These are phyloP conservation scores for Mesochorus sp. DNA, from an alignment of 2,888 invertebrate genomes.

Conservation along the genomic window DNA sequence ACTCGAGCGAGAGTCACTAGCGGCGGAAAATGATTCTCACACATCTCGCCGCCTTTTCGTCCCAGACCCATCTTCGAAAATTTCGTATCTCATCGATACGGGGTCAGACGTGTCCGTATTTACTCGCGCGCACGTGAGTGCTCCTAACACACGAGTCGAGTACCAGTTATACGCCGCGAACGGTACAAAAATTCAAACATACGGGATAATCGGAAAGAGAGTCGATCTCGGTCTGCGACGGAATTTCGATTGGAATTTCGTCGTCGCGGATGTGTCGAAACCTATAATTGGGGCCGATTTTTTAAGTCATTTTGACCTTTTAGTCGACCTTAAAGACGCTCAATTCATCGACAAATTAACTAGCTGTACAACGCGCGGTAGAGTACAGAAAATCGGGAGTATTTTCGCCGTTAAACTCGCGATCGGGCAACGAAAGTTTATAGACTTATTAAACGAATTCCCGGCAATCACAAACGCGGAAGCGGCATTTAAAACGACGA, in stretches of 20 bases:
- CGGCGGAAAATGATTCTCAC: too few species aligned
- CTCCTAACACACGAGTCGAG: background rate
- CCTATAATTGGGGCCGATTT: slow-evolving; percentile 77
- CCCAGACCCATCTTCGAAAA: too few species aligned
- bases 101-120: background rate
- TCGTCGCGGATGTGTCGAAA: slow-evolving; percentile 72
- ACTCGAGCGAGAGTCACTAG: too few species aligned
- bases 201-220: background rate
- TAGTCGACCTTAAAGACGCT: slow-evolving; percentile 69
- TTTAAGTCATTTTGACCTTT: slow-evolving; percentile 69
- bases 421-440: too few species aligned
- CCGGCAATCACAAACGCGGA: too few species aligned
- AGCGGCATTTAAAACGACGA: too few species aligned
- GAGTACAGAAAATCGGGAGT: too few species aligned
- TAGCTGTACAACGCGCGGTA: too few species aligned
- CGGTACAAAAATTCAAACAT: background rate
- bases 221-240: slow-evolving; percentile 70
- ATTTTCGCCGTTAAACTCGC: too few species aligned
- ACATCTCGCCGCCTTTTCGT: too few species aligned
- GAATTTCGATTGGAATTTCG: slow-evolving; percentile 71
- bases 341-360: slow-evolving; percentile 64
- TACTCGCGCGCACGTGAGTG: background rate
- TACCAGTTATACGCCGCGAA: background rate
- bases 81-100: background rate
- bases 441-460: too few species aligned